A percentile compares a stretch with the other conserved stretches of the same genome.
Evolutionary conservation across 53 echinoderm and acorn worm genomes (phyloP).

Genomic region (Mesocentrotus franciscanus): DNA sequence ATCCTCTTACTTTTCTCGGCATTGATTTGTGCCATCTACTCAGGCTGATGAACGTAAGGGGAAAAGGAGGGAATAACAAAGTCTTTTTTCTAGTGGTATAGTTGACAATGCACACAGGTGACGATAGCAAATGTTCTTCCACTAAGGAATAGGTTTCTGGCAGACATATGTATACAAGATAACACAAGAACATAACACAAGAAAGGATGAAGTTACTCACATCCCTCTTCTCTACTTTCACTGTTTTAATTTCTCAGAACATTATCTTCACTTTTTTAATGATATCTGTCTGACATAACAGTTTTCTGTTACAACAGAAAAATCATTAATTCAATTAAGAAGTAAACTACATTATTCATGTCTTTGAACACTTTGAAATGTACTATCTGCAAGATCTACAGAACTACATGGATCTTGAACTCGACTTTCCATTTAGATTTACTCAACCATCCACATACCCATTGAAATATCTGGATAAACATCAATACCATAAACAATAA

Average conservation of each 20-base stretch:
- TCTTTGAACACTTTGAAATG: too few species aligned
- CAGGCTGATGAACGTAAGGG: slow-evolving; percentile 10
- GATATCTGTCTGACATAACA: background rate
- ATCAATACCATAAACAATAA: too few species aligned
- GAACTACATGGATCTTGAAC: too few species aligned
- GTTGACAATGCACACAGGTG: slow-evolving; percentile 49
- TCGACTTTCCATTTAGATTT: too few species aligned
- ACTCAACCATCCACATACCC: too few species aligned
- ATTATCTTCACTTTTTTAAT: background rate
- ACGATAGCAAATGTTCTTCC: slow-evolving; percentile 32
- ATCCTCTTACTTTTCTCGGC: slow-evolving; percentile 39
- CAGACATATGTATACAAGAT: background rate
- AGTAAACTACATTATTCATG: background rate
- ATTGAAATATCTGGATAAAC: too few species aligned
- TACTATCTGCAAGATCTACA: too few species aligned
- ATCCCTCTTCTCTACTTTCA: background rate
- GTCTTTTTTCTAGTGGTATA: background rate
- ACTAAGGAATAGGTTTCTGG: background rate
- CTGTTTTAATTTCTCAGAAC: background rate
- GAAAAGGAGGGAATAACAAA: slow-evolving; percentile 22
- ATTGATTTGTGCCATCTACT: slow-evolving; percentile 41
- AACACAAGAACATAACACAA: background rate
- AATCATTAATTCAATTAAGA: background rate
- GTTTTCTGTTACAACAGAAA: background rate
- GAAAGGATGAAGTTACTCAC: background rate